Evolutionary conservation across 2,797 vertebrate genomes (phyloP), one percentile per base, ranked within the genome.

Genomic region (Poecilia picta): DNA sequence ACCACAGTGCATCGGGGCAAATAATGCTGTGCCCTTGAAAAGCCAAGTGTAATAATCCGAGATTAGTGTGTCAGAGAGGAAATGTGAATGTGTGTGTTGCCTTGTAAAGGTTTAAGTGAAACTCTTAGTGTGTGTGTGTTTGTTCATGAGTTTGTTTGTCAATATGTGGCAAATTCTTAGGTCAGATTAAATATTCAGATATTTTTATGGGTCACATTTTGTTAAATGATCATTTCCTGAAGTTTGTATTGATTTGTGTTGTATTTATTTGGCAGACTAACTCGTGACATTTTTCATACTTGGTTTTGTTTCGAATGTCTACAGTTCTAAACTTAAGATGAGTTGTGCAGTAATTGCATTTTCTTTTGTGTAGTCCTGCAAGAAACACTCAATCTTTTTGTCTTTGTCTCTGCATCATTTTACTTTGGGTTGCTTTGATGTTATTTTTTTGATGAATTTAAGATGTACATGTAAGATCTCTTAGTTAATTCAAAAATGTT

Each of bases 21-120:
- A 93, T 88, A 82, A 87, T 90, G 88, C 82, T 80, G 76, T 89
- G 93, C 82, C 93, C 89, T 94, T 93, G 86, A 90, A 93, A 93
- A 89, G 86, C 88, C 85, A 83, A 77, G 84, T 25, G 84, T 90
- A 83, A 88, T 93, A 93, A 95, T 94, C 91, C 86, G 91, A 90
- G 93, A 93, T 93, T 90, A 93, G 89, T 82, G 84, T 84, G 85
- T 88, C 57, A 47, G 51, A 83, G 74, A 72, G 47, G 46, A 81
- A 88, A 87, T 84, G 80, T 80, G 33, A 41, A 72, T 79, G 83
- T 73, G 73, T 43, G n/a, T 68, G 18, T 47, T 57, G 75, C 78
- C 77, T 85, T 71, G 47, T 64, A 36, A 74, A 46, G 33, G 53
- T 82, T 71, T 18, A 25, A n/a, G 53, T 47, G 49, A 83, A 81